Evolutionary conservation across 2,113 vertebrate genomes (phyloP), one percentile per base, ranked within the genome.

Genomic region (Monopterus albus): DNA sequence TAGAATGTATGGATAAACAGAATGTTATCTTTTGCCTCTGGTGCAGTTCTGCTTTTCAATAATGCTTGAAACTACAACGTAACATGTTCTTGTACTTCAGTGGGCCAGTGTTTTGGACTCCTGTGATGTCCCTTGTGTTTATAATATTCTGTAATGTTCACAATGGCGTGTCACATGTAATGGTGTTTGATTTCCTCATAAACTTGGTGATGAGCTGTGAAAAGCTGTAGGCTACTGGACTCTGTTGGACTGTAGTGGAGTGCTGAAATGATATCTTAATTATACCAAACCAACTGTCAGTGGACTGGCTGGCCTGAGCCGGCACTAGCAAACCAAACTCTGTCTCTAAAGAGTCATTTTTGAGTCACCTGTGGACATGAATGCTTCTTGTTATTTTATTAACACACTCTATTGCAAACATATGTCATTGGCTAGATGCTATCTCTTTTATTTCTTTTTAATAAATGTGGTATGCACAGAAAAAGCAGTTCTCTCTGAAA

Each of bases 181-280:
- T 33, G 29, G 29, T 31, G 5, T 31, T 2, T 31, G 1, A 31
- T 31, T 23, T 49, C 28, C 26, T 62, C 18, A 14, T 2, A 29
- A 35, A 55, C 23, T 25, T 75, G 23, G n/a, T 59, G 20, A 50
- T 56, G 35, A 31, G 20, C 7, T 50, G 21, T 43, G 10, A 51
- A 51, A n/a, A n/a, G n/a, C n/a, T n/a, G n/a, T n/a, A n/a, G n/a
- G n/a, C n/a, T 26, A 11, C 31, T 60, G 17, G 18, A 33, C 18
- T 52, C 36, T 15, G n/a, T 6, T 23, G 45, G 40, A 53, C 52
- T 45, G 29, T n/a, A 46, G 56, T 25, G 0, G 42, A 26, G 23
- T 28, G 18, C 47, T 36, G 33, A 36, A 53, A 57, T 17, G 25
- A 28, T 31, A 5, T 39, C 2, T 14, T 20, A 4, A 20, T 28